Evolutionary conservation across 2,888 invertebrate species (phyloP).

Genomic region (Diarsia brunnea): DNA sequence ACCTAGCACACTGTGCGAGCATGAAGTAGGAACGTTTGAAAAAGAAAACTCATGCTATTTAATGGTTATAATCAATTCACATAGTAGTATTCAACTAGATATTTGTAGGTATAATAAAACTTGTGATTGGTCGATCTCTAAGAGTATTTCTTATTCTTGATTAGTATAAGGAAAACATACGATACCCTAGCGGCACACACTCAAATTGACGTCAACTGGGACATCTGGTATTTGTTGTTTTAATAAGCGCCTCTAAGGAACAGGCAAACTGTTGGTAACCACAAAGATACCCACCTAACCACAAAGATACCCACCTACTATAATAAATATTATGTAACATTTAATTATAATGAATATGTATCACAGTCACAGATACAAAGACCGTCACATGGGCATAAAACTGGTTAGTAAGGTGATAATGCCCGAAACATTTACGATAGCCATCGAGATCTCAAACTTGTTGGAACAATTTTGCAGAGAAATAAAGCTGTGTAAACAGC

Average conservation of each 20-base stretch:
- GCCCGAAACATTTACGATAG: background rate
- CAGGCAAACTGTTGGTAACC: background rate
- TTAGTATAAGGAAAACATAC: slow-evolving; percentile 28
- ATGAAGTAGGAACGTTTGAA: slow-evolving; percentile 1
- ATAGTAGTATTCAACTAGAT: background rate
- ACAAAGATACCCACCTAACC: slow-evolving; percentile 10
- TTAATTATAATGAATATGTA: background rate
- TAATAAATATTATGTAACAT: slow-evolving; percentile 21
- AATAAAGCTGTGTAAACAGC: slow-evolving; percentile 42
- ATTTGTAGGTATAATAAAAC: slow-evolving; percentile 3
- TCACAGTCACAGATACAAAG: background rate
- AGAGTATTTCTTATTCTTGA: background rate
- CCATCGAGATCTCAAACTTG: slow-evolving; percentile 2
- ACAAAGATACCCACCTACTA: slow-evolving; percentile 12
- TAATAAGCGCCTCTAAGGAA: slow-evolving; percentile 28
- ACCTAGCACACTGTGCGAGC: slow-evolving; percentile 54
- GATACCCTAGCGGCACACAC: slow-evolving; percentile 8
- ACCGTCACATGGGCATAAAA: background rate
- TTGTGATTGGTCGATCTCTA: background rate
- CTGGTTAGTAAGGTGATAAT: slow-evolving; percentile 1
- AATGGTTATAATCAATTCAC: slow-evolving; percentile 18
- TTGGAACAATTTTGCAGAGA: slow-evolving; percentile 3
- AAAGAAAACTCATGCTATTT: slow-evolving; percentile 24
- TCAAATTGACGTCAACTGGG: slow-evolving; percentile 37
- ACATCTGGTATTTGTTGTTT: slow-evolving; percentile 38